Evolutionary conservation across 2,797 vertebrate species (phyloP).

Genomic region (Molossus alvarezi): DNA sequence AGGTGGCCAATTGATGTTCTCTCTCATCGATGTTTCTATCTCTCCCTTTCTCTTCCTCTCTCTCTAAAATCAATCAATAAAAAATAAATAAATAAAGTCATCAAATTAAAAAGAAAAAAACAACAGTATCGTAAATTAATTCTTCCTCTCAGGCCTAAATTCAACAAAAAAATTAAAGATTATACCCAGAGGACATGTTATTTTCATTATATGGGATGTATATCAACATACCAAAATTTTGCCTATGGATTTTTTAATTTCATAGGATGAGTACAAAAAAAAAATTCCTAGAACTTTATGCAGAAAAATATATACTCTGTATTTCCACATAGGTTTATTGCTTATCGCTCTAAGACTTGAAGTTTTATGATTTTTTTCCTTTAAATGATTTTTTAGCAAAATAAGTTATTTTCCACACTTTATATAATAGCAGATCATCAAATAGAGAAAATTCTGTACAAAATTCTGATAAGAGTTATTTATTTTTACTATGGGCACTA

Average conservation of each 20-base stretch:
- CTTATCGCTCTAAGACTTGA: background rate
- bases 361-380: background rate
- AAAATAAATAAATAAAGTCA: too few species aligned
- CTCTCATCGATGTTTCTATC: too few species aligned
- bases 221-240: background rate
- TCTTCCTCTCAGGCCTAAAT: background rate
- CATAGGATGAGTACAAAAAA: background rate
- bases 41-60: too few species aligned
- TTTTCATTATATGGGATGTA: background rate
- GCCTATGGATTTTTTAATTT: slow-evolving; percentile 24
- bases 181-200: background rate
- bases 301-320: background rate
- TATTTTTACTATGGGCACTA: background rate
- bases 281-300: background rate
- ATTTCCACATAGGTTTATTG: background rate
- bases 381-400: background rate
- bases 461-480: background rate
- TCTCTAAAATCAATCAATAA: too few species aligned
- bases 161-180: slow-evolving; percentile 22
- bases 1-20: too few species aligned
- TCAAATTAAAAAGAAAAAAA: too few species aligned
- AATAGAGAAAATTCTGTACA: slow-evolving; percentile 2
- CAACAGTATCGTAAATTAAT: background rate
- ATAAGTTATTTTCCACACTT: background rate
- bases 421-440: background rate